Percentiles rank a stretch among this genome's conserved stretches.
These are phyloP conservation scores for Pagetopsis macropterus DNA, from an alignment of 2,797 vertebrate genomes.

Conservation along the genomic window DNA sequence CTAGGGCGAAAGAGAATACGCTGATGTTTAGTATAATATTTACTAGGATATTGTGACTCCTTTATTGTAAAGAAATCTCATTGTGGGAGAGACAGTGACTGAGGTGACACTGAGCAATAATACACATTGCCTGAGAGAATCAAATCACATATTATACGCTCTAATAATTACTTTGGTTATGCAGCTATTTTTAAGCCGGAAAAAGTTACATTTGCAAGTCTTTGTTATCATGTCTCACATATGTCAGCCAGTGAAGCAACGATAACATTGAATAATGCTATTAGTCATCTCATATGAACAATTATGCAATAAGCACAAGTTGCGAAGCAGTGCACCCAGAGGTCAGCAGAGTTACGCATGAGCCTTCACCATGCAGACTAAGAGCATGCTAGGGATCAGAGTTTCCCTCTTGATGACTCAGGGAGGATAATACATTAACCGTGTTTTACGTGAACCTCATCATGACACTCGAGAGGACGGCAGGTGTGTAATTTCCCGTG, in stretches of 20 bases:
- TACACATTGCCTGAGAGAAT: conserved; percentile 73
- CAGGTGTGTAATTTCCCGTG: no score
- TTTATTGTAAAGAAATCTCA: conserved; percentile 30
- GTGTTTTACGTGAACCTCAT: no score
- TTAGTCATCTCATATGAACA: conserved; percentile 53
- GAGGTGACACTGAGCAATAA: conserved; percentile 65
- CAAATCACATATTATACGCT: conserved; percentile 77
- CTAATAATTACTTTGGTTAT: conserved; percentile 75
- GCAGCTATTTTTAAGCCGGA: conserved; percentile 63
- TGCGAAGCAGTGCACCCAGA: conserved; percentile 35
- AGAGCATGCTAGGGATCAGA: conserved; percentile 39
- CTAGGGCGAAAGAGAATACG: conserved; percentile 28
- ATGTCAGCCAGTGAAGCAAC: conserved; percentile 56
- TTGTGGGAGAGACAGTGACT: conserved; percentile 52
- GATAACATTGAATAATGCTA: conserved; percentile 46
- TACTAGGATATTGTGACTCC: conserved; percentile 42
- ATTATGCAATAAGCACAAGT: conserved; percentile 43
- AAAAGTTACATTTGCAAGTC: conserved; percentile 49
- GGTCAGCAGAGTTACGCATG: conserved; percentile 39
- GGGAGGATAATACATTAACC: conserved; percentile 18
- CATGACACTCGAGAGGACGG: no score
- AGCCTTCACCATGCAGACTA: conserved; percentile 30
- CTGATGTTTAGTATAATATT: conserved; percentile 42
- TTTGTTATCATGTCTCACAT: conserved; percentile 26
- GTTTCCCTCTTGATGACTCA: conserved; percentile 71